Conservation (phyloP, 2,797 vertebrate species). For the Neosilurus mollespiculum region DNA sequence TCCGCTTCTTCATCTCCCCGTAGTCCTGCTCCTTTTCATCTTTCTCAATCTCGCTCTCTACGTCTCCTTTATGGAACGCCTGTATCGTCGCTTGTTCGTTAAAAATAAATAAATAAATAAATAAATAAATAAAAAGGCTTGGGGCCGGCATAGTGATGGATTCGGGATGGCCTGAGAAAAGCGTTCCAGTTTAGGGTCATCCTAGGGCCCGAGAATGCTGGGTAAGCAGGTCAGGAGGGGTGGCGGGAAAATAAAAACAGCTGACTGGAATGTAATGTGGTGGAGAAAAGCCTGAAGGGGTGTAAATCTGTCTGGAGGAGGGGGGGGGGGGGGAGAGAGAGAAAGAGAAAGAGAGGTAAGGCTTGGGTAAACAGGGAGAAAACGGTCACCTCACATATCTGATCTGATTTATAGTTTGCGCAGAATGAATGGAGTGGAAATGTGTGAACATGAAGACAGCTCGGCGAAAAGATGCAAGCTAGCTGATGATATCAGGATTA, state of each 20-base stretch:
- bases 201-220: conserved; percentile 38
- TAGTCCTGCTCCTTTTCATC: conserved; percentile 9
- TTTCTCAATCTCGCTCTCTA: conserved; percentile 29
- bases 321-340: conserved; percentile 16
- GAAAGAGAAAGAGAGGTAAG: neutral
- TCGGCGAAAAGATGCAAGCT: neutral
- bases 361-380: conserved; percentile 36
- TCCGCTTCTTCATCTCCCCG: neutral
- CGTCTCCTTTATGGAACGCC: conserved; percentile 19
- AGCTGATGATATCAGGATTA: conserved; percentile 20
- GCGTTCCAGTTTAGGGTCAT: conserved; percentile 28
- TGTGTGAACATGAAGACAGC: conserved; percentile 32
- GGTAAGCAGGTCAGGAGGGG: conserved; percentile 45
- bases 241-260: conserved; percentile 30
- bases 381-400: conserved; percentile 52
- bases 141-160: conserved; percentile 18
- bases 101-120: neutral
- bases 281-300: conserved; percentile 4
- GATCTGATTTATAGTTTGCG: conserved; percentile 45
- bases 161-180: conserved; percentile 24
- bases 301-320: conserved; percentile 40
- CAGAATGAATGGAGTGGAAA: conserved; percentile 21
- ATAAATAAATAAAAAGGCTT: neutral
- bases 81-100: conserved; percentile 15
- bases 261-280: conserved; percentile 48